A percentile compares a stretch with the other conserved stretches of the same genome.
Evolutionary conservation across 2,797 vertebrate genomes (phyloP).

Genomic region (Kryptolebias ocellatus): DNA sequence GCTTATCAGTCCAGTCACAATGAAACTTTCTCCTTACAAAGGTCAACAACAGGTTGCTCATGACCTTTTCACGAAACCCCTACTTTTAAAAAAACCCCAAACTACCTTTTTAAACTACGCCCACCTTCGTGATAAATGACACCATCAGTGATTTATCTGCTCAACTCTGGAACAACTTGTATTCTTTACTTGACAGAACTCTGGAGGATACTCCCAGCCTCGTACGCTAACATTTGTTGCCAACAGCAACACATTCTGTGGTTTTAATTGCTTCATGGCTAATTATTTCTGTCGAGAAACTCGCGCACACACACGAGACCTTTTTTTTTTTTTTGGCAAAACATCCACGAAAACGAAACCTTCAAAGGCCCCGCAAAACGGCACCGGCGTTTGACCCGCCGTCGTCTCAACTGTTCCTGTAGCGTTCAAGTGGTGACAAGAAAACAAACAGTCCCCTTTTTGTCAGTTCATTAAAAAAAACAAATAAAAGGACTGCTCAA

Average conservation of each 20-base stretch:
- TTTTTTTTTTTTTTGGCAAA: slow-evolving; percentile 6
- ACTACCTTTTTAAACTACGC: slow-evolving; percentile 28
- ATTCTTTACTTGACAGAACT: slow-evolving; percentile 33
- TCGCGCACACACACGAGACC: slow-evolving; percentile 6
- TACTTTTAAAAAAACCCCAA: too few species aligned
- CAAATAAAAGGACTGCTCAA: slow-evolving; percentile 24
- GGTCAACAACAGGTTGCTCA: too few species aligned
- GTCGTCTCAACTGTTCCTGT: slow-evolving; percentile 4
- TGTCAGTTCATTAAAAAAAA: slow-evolving; percentile 33
- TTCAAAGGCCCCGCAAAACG: too few species aligned
- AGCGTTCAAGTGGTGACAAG: neutral
- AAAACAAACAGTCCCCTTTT: neutral
- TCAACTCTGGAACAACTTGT: slow-evolving; percentile 44
- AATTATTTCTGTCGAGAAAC: slow-evolving; percentile 23
- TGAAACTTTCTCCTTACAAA: too few species aligned
- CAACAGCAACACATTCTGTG: slow-evolving; percentile 9
- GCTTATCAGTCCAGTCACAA: too few species aligned
- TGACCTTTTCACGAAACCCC: too few species aligned
- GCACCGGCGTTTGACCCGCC: slow-evolving; percentile 3
- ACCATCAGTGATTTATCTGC: slow-evolving; percentile 68
- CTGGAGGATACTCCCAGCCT: slow-evolving; percentile 19
- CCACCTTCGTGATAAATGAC: slow-evolving; percentile 65
- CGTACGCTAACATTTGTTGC: slow-evolving; percentile 8
- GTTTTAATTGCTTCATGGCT: slow-evolving; percentile 32
- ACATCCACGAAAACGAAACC: slow-evolving; percentile 12